Evolutionary conservation across 2,888 invertebrate genomes (phyloP).

Genomic region (Camponotus fellah): DNA sequence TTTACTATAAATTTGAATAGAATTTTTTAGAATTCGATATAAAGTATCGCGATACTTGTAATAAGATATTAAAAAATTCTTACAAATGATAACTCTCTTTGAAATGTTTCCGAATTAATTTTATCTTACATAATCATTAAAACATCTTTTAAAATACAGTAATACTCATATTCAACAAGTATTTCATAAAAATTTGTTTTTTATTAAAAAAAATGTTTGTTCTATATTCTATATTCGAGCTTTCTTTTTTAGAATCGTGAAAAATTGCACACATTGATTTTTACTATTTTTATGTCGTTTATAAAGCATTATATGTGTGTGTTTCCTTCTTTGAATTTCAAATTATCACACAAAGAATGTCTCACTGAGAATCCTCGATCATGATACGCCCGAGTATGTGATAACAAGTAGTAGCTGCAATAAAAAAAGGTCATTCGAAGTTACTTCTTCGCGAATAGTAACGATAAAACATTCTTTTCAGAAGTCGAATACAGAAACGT

Average conservation of each 20-base stretch:
- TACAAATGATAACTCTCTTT: neutral
- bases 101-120: neutral
- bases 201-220: neutral
- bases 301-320: constrained; percentile 20
- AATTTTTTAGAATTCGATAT: neutral
- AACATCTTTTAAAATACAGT: neutral
- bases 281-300: constrained; percentile 31
- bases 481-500: constrained; percentile 37
- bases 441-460: constrained; percentile 29
- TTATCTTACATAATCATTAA: neutral
- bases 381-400: constrained; percentile 14
- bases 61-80: neutral
- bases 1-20: neutral
- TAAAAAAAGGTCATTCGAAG: constrained; percentile 35
- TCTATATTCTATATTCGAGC: constrained; percentile 17
- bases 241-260: constrained; percentile 5
- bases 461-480: constrained; percentile 51
- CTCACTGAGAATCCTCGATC: constrained; percentile 13
- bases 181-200: neutral
- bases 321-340: constrained; percentile 21
- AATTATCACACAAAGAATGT: constrained; percentile 26
- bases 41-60: neutral
- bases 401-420: constrained; percentile 27
- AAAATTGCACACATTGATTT: constrained; percentile 19
- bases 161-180: neutral